phyloP scores from a whole-genome alignment of 1,140 invertebrate species.

The Hylaeus volcanicus region DNA sequence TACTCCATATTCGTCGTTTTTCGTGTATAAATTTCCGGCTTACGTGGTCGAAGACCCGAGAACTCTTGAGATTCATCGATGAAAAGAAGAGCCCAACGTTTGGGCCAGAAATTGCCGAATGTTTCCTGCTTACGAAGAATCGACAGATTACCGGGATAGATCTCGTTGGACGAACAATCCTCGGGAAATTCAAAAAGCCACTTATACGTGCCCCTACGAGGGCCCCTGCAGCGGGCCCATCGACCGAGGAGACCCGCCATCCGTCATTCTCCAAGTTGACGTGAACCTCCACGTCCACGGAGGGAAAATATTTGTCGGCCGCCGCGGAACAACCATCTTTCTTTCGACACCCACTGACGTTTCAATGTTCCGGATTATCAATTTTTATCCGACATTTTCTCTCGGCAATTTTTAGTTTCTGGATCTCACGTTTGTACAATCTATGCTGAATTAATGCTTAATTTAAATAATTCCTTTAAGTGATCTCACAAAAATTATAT shows the following conservation, averaged over 20 bases:
- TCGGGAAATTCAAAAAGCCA: conserved; percentile 60
- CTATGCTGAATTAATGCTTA: too few relatives aligned
- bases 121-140: conserved; percentile 62
- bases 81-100: conserved; percentile 38
- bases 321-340: neutral
- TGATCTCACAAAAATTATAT: too few relatives aligned
- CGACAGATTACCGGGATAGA: conserved; percentile 68
- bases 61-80: neutral
- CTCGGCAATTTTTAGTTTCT: neutral
- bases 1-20: conserved; percentile 24
- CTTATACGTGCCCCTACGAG: conserved; percentile 37
- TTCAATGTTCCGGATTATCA: neutral
- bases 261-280: conserved; percentile 55
- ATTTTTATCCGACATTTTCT: neutral
- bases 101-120: conserved; percentile 63
- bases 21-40: conserved; percentile 19
- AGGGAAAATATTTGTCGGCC: conserved; percentile 43
- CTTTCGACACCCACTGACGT: neutral
- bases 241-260: conserved; percentile 29
- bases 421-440: too few relatives aligned
- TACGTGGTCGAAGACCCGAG: neutral
- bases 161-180: conserved; percentile 27
- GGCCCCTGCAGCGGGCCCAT: neutral
- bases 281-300: conserved; percentile 18
- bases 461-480: too few relatives aligned